phyloP scores from a whole-genome alignment of 1,140 invertebrate genomes.

The Rhopalosiphum maidis region DNA sequence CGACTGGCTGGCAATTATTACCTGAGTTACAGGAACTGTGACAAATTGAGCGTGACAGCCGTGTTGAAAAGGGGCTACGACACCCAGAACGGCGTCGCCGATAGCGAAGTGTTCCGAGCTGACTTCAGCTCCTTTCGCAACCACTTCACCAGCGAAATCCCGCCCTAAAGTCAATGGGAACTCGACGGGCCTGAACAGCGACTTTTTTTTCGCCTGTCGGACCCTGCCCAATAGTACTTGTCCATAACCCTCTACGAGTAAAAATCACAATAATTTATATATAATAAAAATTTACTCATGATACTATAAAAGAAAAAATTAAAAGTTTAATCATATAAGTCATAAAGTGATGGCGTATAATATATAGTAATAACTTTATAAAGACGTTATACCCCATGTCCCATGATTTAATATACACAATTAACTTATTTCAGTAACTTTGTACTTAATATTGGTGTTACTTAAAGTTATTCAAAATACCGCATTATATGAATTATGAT shows the following conservation, averaged over 20 bases:
- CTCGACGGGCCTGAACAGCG: slow-evolving; percentile 66
- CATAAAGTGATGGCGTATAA: background rate
- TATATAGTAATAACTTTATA: background rate
- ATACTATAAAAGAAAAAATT: background rate
- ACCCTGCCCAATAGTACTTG: slow-evolving; percentile 72
- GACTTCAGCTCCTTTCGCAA: slow-evolving; percentile 74
- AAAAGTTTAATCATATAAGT: background rate
- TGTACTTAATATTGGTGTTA: background rate
- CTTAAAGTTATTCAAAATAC: background rate
- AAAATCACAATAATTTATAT: background rate
- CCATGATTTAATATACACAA: background rate
- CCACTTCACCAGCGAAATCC: slow-evolving; percentile 83
- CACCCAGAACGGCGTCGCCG: slow-evolving; percentile 85
- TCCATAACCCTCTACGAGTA: slow-evolving; percentile 77
- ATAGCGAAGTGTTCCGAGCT: slow-evolving; percentile 64
- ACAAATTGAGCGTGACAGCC: slow-evolving; percentile 81
- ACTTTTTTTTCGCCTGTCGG: slow-evolving; percentile 64
- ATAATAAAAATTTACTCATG: background rate
- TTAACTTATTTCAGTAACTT: background rate
- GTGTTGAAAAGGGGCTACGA: slow-evolving; percentile 72
- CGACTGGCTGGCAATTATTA: slow-evolving; percentile 62
- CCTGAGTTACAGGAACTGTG: slow-evolving; percentile 70
- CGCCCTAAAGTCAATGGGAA: slow-evolving; percentile 85
- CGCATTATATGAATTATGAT: too few species aligned
- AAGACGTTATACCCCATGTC: background rate